Percentiles rank a stretch among this genome's conserved stretches.
Conservation (phyloP, 2,797 vertebrate genomes). For the Cyclura pinguis region DNA sequence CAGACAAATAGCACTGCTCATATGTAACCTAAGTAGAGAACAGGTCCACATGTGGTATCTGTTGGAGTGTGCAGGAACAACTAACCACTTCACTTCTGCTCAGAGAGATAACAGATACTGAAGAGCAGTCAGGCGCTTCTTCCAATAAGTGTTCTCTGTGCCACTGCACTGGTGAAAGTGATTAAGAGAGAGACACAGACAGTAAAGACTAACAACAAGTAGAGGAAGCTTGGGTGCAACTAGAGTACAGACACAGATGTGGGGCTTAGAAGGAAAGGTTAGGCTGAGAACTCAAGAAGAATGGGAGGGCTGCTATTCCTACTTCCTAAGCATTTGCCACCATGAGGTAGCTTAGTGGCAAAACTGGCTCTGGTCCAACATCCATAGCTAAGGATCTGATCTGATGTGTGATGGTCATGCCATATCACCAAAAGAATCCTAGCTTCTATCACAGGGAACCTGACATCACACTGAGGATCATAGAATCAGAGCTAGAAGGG, state of each 20-base stretch:
- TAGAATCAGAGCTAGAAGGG: too few relatives aligned
- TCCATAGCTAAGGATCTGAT: neutral
- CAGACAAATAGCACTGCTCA: neutral
- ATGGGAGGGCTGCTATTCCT: too few relatives aligned
- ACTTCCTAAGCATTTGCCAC: too few relatives aligned
- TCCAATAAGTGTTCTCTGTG: neutral
- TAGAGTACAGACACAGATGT: neutral
- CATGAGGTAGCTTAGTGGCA: neutral
- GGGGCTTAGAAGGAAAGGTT: neutral
- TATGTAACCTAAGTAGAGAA: neutral
- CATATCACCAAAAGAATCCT: neutral
- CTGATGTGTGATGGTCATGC: neutral
- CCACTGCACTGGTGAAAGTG: neutral
- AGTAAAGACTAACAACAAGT: neutral
- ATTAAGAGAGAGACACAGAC: neutral
- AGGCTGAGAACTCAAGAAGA: neutral
- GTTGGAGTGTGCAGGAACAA: neutral
- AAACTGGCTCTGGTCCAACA: neutral
- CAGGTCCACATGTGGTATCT: neutral
- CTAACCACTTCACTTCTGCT: neutral
- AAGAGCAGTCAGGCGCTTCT: neutral
- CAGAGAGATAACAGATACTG: too few relatives aligned
- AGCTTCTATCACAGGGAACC: neutral
- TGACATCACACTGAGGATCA: neutral
- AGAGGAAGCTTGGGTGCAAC: neutral